phyloP scores from a whole-genome alignment of 2,888 invertebrate species.

The Parascotia fuliginaria region DNA sequence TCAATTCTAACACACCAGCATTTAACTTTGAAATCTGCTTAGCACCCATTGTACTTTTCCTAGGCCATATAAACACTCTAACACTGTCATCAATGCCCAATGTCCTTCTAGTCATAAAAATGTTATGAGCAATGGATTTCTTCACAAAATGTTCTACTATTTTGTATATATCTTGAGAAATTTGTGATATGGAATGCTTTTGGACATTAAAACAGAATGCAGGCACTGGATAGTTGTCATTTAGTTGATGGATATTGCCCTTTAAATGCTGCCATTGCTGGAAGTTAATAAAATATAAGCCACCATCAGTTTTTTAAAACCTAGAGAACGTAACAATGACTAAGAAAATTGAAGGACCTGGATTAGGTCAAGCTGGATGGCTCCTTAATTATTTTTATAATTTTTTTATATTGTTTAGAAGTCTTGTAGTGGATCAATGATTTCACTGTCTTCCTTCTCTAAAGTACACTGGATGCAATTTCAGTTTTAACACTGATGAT shows the following conservation, averaged over 20 bases:
- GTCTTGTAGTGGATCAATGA: too few relatives aligned
- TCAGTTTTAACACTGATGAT: too few relatives aligned
- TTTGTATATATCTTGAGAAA: slow-evolving; percentile 71
- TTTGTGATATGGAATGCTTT: slow-evolving; percentile 50
- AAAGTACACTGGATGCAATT: too few relatives aligned
- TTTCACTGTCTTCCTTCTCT: too few relatives aligned
- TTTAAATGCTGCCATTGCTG: slow-evolving; percentile 85
- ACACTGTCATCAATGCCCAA: slow-evolving; percentile 62
- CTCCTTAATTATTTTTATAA: too few relatives aligned
- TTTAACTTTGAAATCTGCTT: slow-evolving; percentile 87
- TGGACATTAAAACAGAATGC: slow-evolving; percentile 89
- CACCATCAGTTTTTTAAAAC: too few relatives aligned
- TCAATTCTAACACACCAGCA: slow-evolving; percentile 91
- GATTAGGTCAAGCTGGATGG: too few relatives aligned
- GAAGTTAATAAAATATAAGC: slow-evolving; percentile 25
- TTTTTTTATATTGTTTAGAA: too few relatives aligned
- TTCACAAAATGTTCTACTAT: slow-evolving; percentile 86
- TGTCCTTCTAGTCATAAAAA: slow-evolving; percentile 87
- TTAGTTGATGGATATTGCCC: slow-evolving; percentile 81
- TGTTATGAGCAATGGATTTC: slow-evolving; percentile 90
- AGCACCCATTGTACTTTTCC: slow-evolving; percentile 82
- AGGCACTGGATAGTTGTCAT: slow-evolving; percentile 84
- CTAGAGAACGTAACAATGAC: too few relatives aligned
- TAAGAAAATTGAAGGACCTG: too few relatives aligned
- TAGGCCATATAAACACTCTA: slow-evolving; percentile 88